Evolutionary conservation across 2,888 invertebrate genomes (phyloP).

Genomic region (Deladenus siricidicola): DNA sequence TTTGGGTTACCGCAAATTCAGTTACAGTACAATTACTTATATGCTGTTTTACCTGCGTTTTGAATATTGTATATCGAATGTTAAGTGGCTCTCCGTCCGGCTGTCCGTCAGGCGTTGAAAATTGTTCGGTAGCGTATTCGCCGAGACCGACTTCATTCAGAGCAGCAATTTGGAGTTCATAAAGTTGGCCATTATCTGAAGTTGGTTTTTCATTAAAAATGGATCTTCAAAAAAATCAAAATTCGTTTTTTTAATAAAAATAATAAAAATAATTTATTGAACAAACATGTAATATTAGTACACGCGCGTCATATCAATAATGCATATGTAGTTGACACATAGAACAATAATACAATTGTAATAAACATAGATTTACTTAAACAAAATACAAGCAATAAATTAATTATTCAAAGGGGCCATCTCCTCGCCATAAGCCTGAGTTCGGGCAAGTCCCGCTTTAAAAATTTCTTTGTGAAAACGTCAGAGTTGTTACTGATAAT

Average conservation of each 20-base stretch:
- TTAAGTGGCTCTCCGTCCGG: constrained; percentile 48
- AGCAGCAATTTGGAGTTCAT: constrained; percentile 92
- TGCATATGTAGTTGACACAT: no score
- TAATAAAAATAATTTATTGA: background rate
- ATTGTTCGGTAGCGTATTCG: constrained; percentile 81
- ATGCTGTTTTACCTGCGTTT: constrained; percentile 37
- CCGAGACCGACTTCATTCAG: constrained; percentile 88
- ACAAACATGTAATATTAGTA: background rate
- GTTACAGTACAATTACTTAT: background rate
- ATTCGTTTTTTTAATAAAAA: constrained; percentile 3
- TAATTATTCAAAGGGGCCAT: no score
- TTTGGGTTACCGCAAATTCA: background rate
- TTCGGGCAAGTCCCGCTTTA: no score
- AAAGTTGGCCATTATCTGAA: constrained; percentile 56
- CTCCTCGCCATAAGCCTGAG: no score
- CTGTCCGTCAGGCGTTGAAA: constrained; percentile 81
- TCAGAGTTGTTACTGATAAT: no score
- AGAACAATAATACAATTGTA: no score
- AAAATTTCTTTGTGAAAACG: no score
- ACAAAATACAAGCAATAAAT: no score
- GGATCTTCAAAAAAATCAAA: background rate
- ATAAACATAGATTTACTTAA: no score
- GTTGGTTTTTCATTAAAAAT: constrained; percentile 4
- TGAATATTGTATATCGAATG: constrained; percentile 47
- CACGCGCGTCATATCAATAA: no score